phyloP scores from a whole-genome alignment of 1,140 invertebrate species.

The Charaxes varanes region DNA sequence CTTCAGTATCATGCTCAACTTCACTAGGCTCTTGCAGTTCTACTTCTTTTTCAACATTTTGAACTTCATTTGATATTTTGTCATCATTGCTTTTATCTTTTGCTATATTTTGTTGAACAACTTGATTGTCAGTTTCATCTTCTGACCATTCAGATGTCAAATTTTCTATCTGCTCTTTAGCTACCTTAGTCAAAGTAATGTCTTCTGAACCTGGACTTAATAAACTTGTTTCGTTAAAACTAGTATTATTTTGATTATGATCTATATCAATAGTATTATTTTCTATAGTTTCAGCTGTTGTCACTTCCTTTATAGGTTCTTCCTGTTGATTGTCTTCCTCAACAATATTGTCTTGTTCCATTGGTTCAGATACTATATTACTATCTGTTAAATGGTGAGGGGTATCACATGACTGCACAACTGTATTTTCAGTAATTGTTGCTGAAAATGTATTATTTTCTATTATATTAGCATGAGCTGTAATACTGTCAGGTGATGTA shows the following conservation, averaged over 20 bases:
- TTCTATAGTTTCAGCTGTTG: constrained; percentile 26
- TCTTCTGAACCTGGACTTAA: constrained; percentile 5
- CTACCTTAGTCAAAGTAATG: constrained; percentile 14
- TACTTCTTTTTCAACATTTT: constrained; percentile 67
- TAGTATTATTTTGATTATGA: constrained; percentile 11
- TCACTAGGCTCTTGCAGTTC: constrained; percentile 42
- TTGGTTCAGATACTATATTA: not conserved
- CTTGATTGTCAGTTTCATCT: constrained; percentile 44
- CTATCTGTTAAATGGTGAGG: not conserved
- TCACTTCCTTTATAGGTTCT: constrained; percentile 5
- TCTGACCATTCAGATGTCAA: constrained; percentile 67
- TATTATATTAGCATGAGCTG: too few species aligned
- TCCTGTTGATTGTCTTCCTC: not conserved
- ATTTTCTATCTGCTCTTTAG: constrained; percentile 41
- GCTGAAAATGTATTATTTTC: not conserved
- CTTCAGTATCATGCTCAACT: constrained; percentile 9
- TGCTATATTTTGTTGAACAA: constrained; percentile 17
- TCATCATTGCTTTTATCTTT: constrained; percentile 10
- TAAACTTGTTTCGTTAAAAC: constrained; percentile 20
- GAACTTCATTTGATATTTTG: constrained; percentile 33
- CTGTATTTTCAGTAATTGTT: not conserved
- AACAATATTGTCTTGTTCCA: not conserved
- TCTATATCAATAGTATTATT: constrained; percentile 29
- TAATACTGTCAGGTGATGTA: too few species aligned
- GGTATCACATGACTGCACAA: not conserved